Base-by-base conservation (phyloP, 1,140 invertebrate genomes). In the Physella acuta region DNA sequence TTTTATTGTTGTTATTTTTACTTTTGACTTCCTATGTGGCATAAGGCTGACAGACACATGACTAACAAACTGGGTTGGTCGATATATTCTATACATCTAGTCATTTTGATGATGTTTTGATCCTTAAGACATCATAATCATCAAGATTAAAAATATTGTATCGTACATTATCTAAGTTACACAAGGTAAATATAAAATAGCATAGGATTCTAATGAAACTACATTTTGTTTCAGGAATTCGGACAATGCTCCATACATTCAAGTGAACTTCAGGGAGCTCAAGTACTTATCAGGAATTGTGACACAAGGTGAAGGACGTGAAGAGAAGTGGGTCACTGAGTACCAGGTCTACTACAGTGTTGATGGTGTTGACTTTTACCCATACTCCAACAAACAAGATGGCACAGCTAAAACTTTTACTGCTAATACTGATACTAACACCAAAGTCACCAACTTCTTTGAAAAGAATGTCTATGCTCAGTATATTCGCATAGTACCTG, bases 241-340 rank as follows among this genome's bases (percentile, higher is more conserved):
- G 33, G 58, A 60, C 33, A 4, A 11, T 11, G 11, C 30, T 36
- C 58, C 58, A 60, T 63, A 28, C 24, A 63, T 63, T 33, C 37
- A 63, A 49, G 78, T 85, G n/a, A 77, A 85, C 71, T 78, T 85
- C 55, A 39, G 72, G 30, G 80, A 85, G 55, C 70, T 78, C 2
- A 81, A 84, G 69, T 71, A 77, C 58, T 71, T 85, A 28, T 82
- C 83, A 28, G 84, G 84, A 0, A 72, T 85, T 31, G 55, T 76
- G 24, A 74, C 73, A 4, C 75, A 78, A 52, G 78, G 76, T 16
- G 53, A 61, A 58, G 63, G 36, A 11, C 33, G 70, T 17, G 65
- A 62, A 20, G 67, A 76, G 14, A 76, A 77, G 20, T 85, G 79
- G 78, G 77, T 86, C 2, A 79, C 72, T 52, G 36, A 56, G 3